These are phyloP conservation scores for Xenopus petersii DNA, from an alignment of 2,797 vertebrate genomes.

Conservation along the genomic window DNA sequence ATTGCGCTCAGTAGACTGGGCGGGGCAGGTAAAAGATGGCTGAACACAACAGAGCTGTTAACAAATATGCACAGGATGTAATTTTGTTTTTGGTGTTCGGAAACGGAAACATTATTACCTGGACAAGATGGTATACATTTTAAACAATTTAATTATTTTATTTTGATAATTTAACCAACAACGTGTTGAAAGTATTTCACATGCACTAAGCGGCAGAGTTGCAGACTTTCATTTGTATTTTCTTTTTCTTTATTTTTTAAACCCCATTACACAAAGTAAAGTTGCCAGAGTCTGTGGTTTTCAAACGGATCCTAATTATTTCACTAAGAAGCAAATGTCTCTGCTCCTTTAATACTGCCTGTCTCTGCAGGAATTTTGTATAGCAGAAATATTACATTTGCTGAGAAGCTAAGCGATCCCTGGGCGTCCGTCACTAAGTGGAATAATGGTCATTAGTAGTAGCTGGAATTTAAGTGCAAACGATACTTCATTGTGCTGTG, in stretches of 20 bases:
- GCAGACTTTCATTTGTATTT: too few species aligned
- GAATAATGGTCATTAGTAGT: conserved; percentile 25
- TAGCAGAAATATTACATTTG: conserved; percentile 23
- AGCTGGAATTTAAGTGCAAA: conserved; percentile 24
- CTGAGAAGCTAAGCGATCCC: conserved; percentile 13
- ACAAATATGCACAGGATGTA: too few species aligned
- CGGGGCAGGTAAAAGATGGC: too few species aligned
- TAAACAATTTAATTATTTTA: too few species aligned
- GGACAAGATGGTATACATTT: too few species aligned
- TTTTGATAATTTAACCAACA: too few species aligned
- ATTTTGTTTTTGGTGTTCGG: too few species aligned
- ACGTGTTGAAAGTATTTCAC: too few species aligned
- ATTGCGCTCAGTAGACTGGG: too few species aligned
- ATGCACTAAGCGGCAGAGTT: too few species aligned
- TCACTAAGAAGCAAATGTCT: conserved; percentile 36
- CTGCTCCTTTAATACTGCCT: conserved; percentile 21
- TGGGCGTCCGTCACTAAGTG: conserved; percentile 23
- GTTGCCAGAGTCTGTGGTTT: conserved; percentile 18
- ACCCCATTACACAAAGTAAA: conserved; percentile 1
- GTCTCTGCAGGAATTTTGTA: conserved; percentile 30
- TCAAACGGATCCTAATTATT: conserved; percentile 39
- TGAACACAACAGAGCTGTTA: too few species aligned
- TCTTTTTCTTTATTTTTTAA: background rate
- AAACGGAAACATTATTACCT: too few species aligned
- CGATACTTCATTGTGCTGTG: conserved; percentile 7